A percentile compares a stretch with the other conserved stretches of the same genome.
Evolutionary conservation across 2,888 invertebrate genomes (phyloP).

Genomic region (Dryobotodes eremita): DNA sequence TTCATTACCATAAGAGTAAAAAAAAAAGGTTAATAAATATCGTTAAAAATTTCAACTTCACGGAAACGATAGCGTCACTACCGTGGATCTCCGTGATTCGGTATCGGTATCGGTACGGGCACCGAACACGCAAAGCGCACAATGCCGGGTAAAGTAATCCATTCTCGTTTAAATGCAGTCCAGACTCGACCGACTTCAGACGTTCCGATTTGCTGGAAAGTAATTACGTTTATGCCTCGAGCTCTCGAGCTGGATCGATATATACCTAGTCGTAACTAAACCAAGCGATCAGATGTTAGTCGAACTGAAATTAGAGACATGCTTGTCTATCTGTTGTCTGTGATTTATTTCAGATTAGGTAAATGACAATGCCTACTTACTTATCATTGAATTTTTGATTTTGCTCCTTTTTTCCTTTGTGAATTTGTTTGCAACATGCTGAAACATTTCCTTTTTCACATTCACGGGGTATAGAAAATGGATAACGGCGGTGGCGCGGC

Average conservation of each 20-base stretch:
- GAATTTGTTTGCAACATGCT: neutral
- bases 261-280: slow-evolving; percentile 23
- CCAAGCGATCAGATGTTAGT: slow-evolving; percentile 20
- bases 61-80: slow-evolving; percentile 1
- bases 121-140: slow-evolving; percentile 20
- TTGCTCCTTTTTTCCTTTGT: neutral
- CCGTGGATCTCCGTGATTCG: slow-evolving; percentile 14
- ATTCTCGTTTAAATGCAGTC: slow-evolving; percentile 55
- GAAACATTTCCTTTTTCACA: neutral
- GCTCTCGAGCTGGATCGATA: slow-evolving; percentile 34
- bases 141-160: slow-evolving; percentile 37
- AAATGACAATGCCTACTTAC: neutral
- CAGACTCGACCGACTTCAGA: slow-evolving; percentile 45
- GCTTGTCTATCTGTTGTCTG: neutral
- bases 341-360: neutral
- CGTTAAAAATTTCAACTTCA: neutral
- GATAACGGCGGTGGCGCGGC: neutral
- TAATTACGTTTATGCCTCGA: slow-evolving; percentile 28
- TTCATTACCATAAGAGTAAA: neutral
- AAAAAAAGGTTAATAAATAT: neutral
- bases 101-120: neutral
- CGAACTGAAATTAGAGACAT: slow-evolving; percentile 1
- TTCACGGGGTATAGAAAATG: neutral
- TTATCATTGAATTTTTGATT: neutral
- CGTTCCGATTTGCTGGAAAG: slow-evolving; percentile 37